Conservation (phyloP, 2,888 invertebrate species). For the Papilio protenor region DNA sequence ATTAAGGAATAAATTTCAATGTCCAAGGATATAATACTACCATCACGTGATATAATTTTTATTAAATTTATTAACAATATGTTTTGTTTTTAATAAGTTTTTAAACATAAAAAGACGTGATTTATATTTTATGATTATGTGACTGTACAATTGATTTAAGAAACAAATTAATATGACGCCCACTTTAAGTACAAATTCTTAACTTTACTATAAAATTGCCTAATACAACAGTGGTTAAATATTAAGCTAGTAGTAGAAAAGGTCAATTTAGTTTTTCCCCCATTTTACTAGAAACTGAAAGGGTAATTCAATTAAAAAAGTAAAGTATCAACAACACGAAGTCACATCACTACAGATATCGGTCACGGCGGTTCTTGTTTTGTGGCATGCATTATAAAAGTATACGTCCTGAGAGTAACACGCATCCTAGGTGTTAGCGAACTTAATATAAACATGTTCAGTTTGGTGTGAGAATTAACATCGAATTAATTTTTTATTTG, state of each 20-base stretch:
- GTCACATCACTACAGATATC: constrained; percentile 17
- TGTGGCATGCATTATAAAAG: constrained; percentile 30
- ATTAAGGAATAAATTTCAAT: neutral
- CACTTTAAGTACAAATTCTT: neutral
- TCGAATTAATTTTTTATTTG: constrained; percentile 21
- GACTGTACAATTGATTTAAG: neutral
- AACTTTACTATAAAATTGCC: neutral
- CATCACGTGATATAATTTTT: constrained; percentile 1
- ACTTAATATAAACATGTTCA: constrained; percentile 26
- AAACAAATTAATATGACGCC: neutral
- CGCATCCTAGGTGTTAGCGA: constrained; percentile 21
- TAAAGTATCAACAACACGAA: neutral
- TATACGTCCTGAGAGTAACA: constrained; percentile 17
- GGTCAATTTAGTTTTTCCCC: neutral
- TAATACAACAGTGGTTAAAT: neutral
- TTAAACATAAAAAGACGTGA: neutral
- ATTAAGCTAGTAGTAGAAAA: neutral
- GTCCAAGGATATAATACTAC: neutral
- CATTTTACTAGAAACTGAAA: neutral
- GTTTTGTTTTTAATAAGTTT: neutral
- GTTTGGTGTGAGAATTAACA: neutral
- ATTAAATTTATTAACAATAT: constrained; percentile 4
- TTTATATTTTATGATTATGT: neutral
- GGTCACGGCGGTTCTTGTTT: constrained; percentile 24
- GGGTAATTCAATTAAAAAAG: neutral